A percentile compares a stretch with the other conserved stretches of the same genome.
These are phyloP conservation scores for Sinocyclocheilus rhinocerous DNA, from an alignment of 2,113 vertebrate genomes.

Conservation along the genomic window DNA sequence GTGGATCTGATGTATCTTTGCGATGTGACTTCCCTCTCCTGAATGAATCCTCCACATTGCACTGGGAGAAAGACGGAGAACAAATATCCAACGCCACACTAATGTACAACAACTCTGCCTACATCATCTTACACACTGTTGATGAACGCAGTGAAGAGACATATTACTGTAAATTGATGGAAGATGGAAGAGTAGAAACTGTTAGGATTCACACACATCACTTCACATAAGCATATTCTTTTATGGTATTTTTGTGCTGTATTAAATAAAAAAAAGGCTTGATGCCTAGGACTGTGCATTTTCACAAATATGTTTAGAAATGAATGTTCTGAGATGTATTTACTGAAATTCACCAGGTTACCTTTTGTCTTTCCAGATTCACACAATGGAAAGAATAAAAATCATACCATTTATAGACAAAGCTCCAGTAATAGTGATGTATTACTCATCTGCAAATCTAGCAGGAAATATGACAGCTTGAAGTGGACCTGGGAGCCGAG, in stretches of 20 bases:
- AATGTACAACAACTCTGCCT: conserved; percentile 44
- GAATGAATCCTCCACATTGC: conserved; percentile 35
- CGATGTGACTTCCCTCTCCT: conserved; percentile 36
- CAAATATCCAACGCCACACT: conserved; percentile 43
- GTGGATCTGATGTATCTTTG: conserved; percentile 46
- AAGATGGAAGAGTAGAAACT: not conserved
- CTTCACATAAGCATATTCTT: not conserved
- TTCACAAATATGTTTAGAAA: not conserved
- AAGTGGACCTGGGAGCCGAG: conserved; percentile 24
- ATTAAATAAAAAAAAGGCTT: no score
- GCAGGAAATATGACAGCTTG: accelerated
- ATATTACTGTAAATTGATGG: conserved; percentile 8
- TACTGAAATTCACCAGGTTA: not conserved
- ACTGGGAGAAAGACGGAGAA: conserved; percentile 40
- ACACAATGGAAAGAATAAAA: not conserved
- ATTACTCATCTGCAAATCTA: conserved; percentile 19
- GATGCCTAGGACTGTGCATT: no score
- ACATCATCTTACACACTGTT: conserved; percentile 47
- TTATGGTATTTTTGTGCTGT: no score
- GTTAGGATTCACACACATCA: not conserved
- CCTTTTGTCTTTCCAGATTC: conserved; percentile 24
- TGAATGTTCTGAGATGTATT: not conserved
- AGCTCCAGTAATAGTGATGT: conserved; percentile 31
- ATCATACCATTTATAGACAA: conserved; percentile 32
- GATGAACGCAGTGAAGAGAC: not conserved